phyloP scores from a whole-genome alignment of 2,797 vertebrate species.

The Heterohyrax brucei region DNA sequence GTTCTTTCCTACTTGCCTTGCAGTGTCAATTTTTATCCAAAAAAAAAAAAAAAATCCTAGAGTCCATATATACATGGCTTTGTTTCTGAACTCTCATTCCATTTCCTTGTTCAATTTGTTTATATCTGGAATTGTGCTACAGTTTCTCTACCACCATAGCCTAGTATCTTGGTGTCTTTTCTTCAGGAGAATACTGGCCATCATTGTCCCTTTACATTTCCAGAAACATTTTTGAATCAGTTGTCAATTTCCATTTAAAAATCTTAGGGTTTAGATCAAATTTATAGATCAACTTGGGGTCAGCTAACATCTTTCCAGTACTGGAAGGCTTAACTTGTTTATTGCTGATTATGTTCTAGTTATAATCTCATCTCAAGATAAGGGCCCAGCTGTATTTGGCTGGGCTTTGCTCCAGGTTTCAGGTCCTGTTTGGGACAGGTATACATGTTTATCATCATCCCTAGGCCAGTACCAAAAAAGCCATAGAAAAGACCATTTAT shows the following conservation, averaged over 20 bases:
- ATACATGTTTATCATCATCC: background rate
- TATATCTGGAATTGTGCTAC: background rate
- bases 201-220: slow-evolving; percentile 28
- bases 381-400: background rate
- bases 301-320: slow-evolving; percentile 23
- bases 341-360: slow-evolving; percentile 47
- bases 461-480: background rate
- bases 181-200: background rate
- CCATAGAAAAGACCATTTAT: background rate
- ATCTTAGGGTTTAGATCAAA: slow-evolving; percentile 23
- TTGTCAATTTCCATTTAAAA: slow-evolving; percentile 16
- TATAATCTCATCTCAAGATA: slow-evolving; percentile 38
- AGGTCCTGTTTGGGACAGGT: background rate
- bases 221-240: slow-evolving; percentile 42
- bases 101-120: slow-evolving; percentile 17
- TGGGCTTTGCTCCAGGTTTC: background rate
- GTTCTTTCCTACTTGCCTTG: background rate
- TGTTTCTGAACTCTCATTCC: background rate
- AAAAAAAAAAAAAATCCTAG: background rate
- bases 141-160: background rate
- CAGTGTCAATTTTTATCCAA: slow-evolving; percentile 1
- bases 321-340: slow-evolving; percentile 11
- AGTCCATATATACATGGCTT: background rate
- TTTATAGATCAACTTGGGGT: background rate
- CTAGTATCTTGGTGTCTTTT: slow-evolving; percentile 18